Evolutionary conservation across 2,113 vertebrate genomes (phyloP), one percentile per base, ranked within the genome.

Genomic region (Toxostoma redivivum): DNA sequence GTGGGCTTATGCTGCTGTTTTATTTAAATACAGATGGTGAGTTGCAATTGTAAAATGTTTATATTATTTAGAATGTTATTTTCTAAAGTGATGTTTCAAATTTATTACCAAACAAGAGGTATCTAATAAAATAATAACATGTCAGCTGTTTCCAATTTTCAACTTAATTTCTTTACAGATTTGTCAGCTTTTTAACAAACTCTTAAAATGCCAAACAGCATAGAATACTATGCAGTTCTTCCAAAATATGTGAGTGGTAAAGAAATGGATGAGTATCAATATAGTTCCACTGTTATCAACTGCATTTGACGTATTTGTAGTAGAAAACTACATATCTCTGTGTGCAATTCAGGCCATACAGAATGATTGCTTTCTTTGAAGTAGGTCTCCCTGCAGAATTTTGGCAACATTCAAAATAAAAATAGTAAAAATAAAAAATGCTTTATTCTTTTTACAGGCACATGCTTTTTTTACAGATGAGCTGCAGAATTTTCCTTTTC

Each of bases 1-100:
- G 64, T 91, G 83, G 76, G 76, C 40, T 84, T 84, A 53, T 81
- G 86, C 93, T 95, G 95, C 83, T 96, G 44, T 93, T 67, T 47
- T 97, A 81, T 77, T 93, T 85, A 66, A 91, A 81, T 77, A 60
- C 53, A 94, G 79, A 80, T 94, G 58, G 80, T 86, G 78, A 90
- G 30, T 80, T 96, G 85, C 58, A 95, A 53, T 67, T 95, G 73
- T 69, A 94, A 78, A 86, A 76, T 84, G 33, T 79, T 69, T 96
- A 50, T 94, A 27, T 95, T 50, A 33, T 94, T 58, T 80, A 78
- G 57, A 88, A 78, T 58, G 19, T 53, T 45, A 66, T 86, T 86
- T 96, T 86, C 15, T 81, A 88, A 95, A 86, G 17, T 53, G 51
- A 12, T 81, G 33, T 91, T 66, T 53, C 66, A 86, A 66, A 84